Evolutionary conservation across 2,888 invertebrate genomes (phyloP), one percentile per base, ranked within the genome.

Genomic region (Drosophila phalerata): DNA sequence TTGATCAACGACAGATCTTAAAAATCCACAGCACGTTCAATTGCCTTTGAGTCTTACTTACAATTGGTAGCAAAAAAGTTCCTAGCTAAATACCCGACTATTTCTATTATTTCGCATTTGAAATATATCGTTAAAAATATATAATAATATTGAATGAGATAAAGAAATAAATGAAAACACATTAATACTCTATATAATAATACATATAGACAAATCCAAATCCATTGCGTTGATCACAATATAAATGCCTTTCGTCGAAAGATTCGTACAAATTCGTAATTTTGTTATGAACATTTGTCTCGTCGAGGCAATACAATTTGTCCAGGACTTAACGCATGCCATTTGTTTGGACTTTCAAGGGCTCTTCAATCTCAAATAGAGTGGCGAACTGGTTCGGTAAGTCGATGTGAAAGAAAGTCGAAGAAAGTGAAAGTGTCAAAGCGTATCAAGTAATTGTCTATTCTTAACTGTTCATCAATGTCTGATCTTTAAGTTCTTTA

Each of bases 221-320:
- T 57, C 43, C 17, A 40, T 71, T 63, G 73, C 63, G 58, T 69
- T 71, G 72, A 69, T 69, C 76, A 73, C 64, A 77, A 60, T 37
- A 55, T 79, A 87, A 86, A 86, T 86, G 86, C 82, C 82, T 76
- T 85, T 86, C 85, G 77, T 79, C 69, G 74, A 82, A 65, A 74
- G 72, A 73, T 74, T 86, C 58, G 69, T 80, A 70, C 89, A 85
- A 82, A 84, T 86, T 67, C 73, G 80, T 52, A 76, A 80, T 75
- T 86, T 89, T 89, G 80, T 89, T 89, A 77, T 89, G 79, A 87
- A 87, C 81, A 73, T 86, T 72, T 85, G 87, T 63, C 73, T 88
- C 64, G 73, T 62, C 79, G 88, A 87, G 80, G 85, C 85, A 73
- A 66, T 89, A 57, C 82, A 82, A 63, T 75, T 86, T 62, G 89